Evolutionary conservation across 2,888 invertebrate genomes (phyloP).

Genomic region (Drosophila parthenogenetica): DNA sequence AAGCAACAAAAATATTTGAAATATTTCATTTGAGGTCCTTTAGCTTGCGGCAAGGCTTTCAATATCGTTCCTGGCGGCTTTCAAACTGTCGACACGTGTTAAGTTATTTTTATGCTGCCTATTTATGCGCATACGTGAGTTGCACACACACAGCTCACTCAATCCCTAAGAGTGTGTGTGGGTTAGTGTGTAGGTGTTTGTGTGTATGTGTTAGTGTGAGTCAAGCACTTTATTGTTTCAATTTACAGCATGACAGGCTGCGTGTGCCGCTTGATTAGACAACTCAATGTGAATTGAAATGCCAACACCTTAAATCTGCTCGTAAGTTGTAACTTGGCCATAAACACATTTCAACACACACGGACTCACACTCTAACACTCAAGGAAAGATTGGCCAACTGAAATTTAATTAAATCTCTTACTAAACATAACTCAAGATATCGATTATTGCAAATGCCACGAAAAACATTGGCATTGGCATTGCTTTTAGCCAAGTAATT

Average conservation of each 20-base stretch:
- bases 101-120: slow-evolving; percentile 81
- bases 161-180: slow-evolving; percentile 4
- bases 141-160: slow-evolving; percentile 56
- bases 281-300: slow-evolving; percentile 80
- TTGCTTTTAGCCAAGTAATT: slow-evolving; percentile 37
- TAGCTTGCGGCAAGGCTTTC: slow-evolving; percentile 49
- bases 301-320: slow-evolving; percentile 75
- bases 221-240: slow-evolving; percentile 79
- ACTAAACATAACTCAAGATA: slow-evolving; percentile 1
- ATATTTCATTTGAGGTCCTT: slow-evolving; percentile 64
- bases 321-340: slow-evolving; percentile 55
- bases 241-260: slow-evolving; percentile 72
- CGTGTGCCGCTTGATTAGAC: slow-evolving; percentile 76
- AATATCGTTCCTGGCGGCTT: slow-evolving; percentile 53
- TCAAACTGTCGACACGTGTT: slow-evolving; percentile 82
- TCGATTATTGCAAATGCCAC: slow-evolving; percentile 3
- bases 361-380: slow-evolving; percentile 1
- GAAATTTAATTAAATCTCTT: slow-evolving; percentile 31
- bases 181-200: slow-evolving; percentile 10
- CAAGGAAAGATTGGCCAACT: slow-evolving; percentile 3
- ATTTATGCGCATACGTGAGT: slow-evolving; percentile 77
- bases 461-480: slow-evolving; percentile 5
- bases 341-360: slow-evolving; percentile 32
- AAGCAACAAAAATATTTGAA: slow-evolving; percentile 63
- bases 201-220: slow-evolving; percentile 50